Evolutionary conservation across 2,888 invertebrate species (phyloP), one percentile per base, ranked within the genome.

Genomic region (Sturmia bella): DNA sequence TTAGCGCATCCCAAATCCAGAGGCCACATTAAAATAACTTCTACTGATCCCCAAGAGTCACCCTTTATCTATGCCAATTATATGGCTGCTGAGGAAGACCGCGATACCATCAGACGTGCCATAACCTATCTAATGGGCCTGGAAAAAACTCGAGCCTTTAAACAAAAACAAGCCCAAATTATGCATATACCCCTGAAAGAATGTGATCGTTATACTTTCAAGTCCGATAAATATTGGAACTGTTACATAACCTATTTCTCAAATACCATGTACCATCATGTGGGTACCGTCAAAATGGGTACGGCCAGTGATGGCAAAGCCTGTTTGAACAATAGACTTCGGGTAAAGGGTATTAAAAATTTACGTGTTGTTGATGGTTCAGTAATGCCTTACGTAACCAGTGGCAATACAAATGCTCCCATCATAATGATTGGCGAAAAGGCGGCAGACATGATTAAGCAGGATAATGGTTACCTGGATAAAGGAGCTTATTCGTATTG

Each of bases 371-470:
- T 95, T 3, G 97, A 97, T 88, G 95, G 94, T 0, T 96, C 96
- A 84, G 92, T 97, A 27, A 96, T 97, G 95, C 97, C 96, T 0
- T 92, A 90, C 11, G 94, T 96, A 68, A 92, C 94, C 0, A 94
- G 93, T 64, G 96, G 95, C 0, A 96, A 97, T 89, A 96, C 96
- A 0, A 96, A 96, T 88, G 96, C 95, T 0, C 96, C 96, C 0
- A 93, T 94, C 0, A 95, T 97, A 32, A 96, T 97, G 96, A 96
- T 97, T 73, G 97, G 94, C 0, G 97, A 97, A 88, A 96, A 96
- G 87, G 95, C 93, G 0, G 93, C 95, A 9, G 96, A 32, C 32
- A 32, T 32, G 32, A 32, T 32, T 7, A 32, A 32, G 32, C 32
- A 32, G 32, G 32, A 32, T 7, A 32, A 32, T 7, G 9, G 32